Base-by-base conservation (phyloP, 2,113 vertebrate genomes). In the Tetraodon nigroviridis region DNA sequence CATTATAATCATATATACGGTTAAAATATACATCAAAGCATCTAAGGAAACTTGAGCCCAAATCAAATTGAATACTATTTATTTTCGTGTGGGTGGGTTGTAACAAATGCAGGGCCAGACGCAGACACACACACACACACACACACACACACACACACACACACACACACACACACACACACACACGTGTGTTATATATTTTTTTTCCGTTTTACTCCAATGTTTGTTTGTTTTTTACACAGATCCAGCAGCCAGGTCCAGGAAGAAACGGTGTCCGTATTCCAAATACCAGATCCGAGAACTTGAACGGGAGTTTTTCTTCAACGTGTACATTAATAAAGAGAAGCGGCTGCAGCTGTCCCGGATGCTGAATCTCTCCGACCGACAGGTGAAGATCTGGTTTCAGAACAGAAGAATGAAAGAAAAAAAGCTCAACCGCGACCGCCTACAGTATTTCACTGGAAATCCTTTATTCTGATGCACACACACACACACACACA, bases 281-380 rank as follows among this genome's bases (percentile, higher is more conserved):
- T 92, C 95, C 84, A 99, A 99, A 91, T 97, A 96, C 83, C 97
- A 99, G 89, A 97, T 98, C 83, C 93, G 97, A 87, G 96, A 99
- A 95, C 94, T 99, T 92, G 97, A 99, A 92, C 92, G 97, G 84
- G 97, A 99, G 88, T 99, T 99, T 93, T 99, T 99, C 92, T 99
- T 99, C 94, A 99, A 98, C 78, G 97, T 99, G 71, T 99, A 99
- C 86, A 99, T 99, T 89, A 99, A 99, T 93, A 99, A 98, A 91
- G 97, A 99, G 84, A 99, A 99, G 87, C 94, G 97, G 70, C 93
- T 98, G 40, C 97, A 99, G 76, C 88, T 99, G 77, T 98, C 96
- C 79, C 89, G 96, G 86, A 97, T 99, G 95, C 90, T 99, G 78
- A 98, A 95, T 80, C 93, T 99, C 72, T 95, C 95, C 76, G 97